Evolutionary conservation across 2,113 vertebrate species (phyloP).

Genomic region (Hypomesus transpacificus): DNA sequence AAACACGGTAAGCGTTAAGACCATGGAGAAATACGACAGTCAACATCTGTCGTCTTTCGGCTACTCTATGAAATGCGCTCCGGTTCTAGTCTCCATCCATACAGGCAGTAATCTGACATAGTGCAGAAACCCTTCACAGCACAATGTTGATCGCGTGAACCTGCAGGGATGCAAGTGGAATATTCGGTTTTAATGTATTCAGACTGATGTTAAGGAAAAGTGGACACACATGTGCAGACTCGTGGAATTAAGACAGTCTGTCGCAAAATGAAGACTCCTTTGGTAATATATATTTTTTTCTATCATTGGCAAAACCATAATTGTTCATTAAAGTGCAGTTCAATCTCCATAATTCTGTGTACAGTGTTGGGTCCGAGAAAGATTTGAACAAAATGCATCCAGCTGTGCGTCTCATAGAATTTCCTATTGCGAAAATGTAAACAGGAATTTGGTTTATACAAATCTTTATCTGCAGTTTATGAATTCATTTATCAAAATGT

Average conservation of each 20-base stretch:
- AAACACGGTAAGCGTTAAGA: not conserved
- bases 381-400: not conserved
- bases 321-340: not conserved
- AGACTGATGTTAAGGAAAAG: not conserved
- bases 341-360: not conserved
- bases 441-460: too few relatives aligned
- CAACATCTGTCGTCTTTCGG: constrained; percentile 3
- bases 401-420: not conserved
- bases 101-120: not conserved
- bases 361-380: not conserved
- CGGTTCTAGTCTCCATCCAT: not conserved
- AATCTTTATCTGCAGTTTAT: too few relatives aligned
- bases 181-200: not conserved
- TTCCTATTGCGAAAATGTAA: too few relatives aligned
- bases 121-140: not conserved
- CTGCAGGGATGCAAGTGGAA: not conserved
- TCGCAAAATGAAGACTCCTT: constrained; percentile 8
- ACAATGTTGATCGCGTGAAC: not conserved
- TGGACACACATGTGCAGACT: not conserved
- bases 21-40: not conserved
- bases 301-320: not conserved
- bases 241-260: not conserved
- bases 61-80: not conserved
- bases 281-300: not conserved
- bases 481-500: too few relatives aligned